Base-by-base conservation (phyloP, 2,113 vertebrate species). In the Climacteris rufus region DNA sequence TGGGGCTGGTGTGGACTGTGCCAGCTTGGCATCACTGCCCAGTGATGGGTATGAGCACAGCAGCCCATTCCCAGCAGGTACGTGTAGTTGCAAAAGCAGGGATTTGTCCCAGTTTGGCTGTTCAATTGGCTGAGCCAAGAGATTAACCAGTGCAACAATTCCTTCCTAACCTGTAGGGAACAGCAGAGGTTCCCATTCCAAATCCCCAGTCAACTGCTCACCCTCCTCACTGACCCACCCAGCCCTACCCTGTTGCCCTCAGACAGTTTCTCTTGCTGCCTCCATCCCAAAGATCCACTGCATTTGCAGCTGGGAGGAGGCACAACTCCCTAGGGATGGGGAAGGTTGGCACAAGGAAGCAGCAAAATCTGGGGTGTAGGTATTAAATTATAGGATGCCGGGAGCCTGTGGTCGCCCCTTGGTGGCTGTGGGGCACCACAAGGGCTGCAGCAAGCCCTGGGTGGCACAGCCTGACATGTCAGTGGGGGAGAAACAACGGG, bases 351-450 rank as follows among this genome's bases (percentile, higher is more conserved):
- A 20, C 57, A 54, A 39, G 18, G 39, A 4, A 66, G 15, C 50
- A 54, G 57, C 28, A 45, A 87, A 49, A 45, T 35, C 22, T 53
- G 39, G 42, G 22, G 50, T 35, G 37, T 42, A 57, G 53, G 2
- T 11, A 28, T 71, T 53, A 31, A 88, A 79, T 54, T 16, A 23
- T 2, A 21, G 17, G 4, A 21, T 37, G 15, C 23, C 0, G 0
- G 28, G 25, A 89, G 35, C 35, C 39, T 54, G 28, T n/a, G n/a
- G n/a, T n/a, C n/a, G n/a, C n/a, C 22, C 13, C 10, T 81, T 59
- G 30, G 57, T 3, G 8, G 18, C 15, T 0, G 0, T 9, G 13
- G 31, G 45, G 16, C 39, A 71, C 10, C 0, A 0, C 16, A 82
- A 47, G 47, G 35, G 33, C 56, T 63, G 33, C 76, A 54, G 68